Conservation (phyloP, 1,140 invertebrate species). For the Nephotettix cincticeps region DNA sequence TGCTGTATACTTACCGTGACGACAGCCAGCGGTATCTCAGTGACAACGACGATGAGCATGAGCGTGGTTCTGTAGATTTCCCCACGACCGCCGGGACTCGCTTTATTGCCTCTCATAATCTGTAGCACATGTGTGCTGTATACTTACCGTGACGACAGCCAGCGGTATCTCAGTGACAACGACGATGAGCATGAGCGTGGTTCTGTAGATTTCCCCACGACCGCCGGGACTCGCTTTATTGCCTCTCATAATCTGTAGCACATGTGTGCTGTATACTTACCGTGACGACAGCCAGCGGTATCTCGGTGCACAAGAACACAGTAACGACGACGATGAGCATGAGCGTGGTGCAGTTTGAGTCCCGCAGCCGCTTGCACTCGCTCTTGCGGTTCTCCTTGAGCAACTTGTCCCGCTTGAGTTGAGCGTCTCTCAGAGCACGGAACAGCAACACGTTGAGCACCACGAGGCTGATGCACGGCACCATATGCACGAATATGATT, state of each 20-base stretch:
- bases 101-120: background rate
- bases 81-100: no score
- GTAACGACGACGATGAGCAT: slow-evolving; percentile 96
- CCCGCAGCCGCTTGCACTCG: slow-evolving; percentile 78
- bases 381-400: slow-evolving; percentile 82
- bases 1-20: slow-evolving; percentile 63
- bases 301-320: slow-evolving; percentile 87
- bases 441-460: slow-evolving; percentile 88
- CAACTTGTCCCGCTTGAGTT: slow-evolving; percentile 73
- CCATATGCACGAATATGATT: slow-evolving; percentile 85
- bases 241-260: background rate
- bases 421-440: slow-evolving; percentile 76
- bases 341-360: slow-evolving; percentile 88
- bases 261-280: slow-evolving; percentile 40
- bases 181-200: slow-evolving; percentile 92
- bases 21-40: slow-evolving; percentile 87
- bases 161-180: slow-evolving; percentile 92
- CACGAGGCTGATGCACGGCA: slow-evolving; percentile 86
- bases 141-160: slow-evolving; percentile 70
- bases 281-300: slow-evolving; percentile 86
- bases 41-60: slow-evolving; percentile 94
- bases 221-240: no score
- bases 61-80: slow-evolving; percentile 91
- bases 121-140: no score
- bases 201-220: slow-evolving; percentile 55